Evolutionary conservation across 2,797 vertebrate genomes (phyloP).

Genomic region (Pseudochromis fuscus): DNA sequence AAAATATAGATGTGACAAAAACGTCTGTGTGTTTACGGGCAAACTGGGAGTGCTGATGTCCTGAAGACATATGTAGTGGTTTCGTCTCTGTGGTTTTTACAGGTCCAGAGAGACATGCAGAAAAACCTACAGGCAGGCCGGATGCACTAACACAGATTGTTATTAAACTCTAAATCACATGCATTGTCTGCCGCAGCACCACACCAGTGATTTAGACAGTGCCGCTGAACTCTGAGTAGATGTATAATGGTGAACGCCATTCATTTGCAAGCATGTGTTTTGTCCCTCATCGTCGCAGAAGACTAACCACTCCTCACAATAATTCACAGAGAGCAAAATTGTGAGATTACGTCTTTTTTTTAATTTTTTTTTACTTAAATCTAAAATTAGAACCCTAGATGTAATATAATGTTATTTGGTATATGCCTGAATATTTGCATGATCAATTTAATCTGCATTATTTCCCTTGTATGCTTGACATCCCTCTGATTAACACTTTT

Average conservation of each 20-base stretch:
- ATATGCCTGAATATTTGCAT: slow-evolving; percentile 55
- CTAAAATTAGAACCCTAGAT: background rate
- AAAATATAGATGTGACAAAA: slow-evolving; percentile 28
- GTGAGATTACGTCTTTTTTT: slow-evolving; percentile 10
- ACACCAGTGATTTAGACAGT: slow-evolving; percentile 7
- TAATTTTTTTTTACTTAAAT: slow-evolving; percentile 10
- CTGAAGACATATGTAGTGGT: slow-evolving; percentile 21
- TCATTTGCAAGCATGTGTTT: slow-evolving; percentile 26
- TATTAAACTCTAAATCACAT: slow-evolving; percentile 57
- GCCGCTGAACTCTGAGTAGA: slow-evolving; percentile 14
- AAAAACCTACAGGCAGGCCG: slow-evolving; percentile 11
- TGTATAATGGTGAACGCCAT: slow-evolving; percentile 14
- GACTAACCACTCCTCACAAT: slow-evolving; percentile 10
- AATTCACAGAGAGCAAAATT: slow-evolving; percentile 6
- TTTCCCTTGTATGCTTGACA: slow-evolving; percentile 42
- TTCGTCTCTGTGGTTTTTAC: slow-evolving; percentile 30
- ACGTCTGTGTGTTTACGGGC: slow-evolving; percentile 33
- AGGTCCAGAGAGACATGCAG: slow-evolving; percentile 10
- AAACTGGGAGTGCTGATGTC: slow-evolving; percentile 29
- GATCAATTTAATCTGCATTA: slow-evolving; percentile 42
- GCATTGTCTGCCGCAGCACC: slow-evolving; percentile 14
- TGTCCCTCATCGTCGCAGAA: background rate
- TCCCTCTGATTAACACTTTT: slow-evolving; percentile 45
- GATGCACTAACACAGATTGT: slow-evolving; percentile 23
- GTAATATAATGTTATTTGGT: background rate